These are phyloP conservation scores for Sphaerophoria rueppellii DNA, from an alignment of 2,888 invertebrate species.

Conservation along the genomic window DNA sequence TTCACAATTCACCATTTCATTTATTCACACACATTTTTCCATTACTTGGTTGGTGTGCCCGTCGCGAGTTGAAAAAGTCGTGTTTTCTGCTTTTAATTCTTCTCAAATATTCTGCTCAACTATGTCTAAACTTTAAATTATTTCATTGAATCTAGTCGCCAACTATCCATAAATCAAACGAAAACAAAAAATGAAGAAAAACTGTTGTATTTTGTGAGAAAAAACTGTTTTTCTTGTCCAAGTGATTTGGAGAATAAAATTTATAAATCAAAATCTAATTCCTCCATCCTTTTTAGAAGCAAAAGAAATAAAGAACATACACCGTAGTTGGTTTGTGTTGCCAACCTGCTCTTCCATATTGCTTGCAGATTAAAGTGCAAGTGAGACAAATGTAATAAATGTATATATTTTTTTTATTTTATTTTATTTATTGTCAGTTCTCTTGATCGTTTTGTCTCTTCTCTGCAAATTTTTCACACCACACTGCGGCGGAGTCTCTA, in stretches of 20 bases:
- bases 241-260: constrained; percentile 51
- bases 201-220: constrained; percentile 61
- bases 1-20: too few relatives aligned
- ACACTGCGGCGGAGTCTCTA: constrained; percentile 60
- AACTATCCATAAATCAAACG: constrained; percentile 48
- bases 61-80: constrained; percentile 67
- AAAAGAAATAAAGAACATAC: constrained; percentile 67
- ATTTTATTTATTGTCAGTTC: constrained; percentile 58
- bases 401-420: constrained; percentile 8
- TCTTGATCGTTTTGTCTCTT: constrained; percentile 57
- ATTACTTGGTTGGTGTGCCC: constrained; percentile 60
- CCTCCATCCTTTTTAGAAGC: constrained; percentile 64
- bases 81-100: constrained; percentile 61
- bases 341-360: constrained; percentile 48
- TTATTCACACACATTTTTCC: constrained; percentile 63
- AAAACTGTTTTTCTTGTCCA: constrained; percentile 39
- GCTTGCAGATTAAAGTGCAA: constrained; percentile 35
- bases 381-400: constrained; percentile 52
- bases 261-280: constrained; percentile 17
- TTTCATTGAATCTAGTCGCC: constrained; percentile 64
- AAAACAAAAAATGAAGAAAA: constrained; percentile 54
- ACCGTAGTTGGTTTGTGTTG: constrained; percentile 25
- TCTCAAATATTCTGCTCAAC: constrained; percentile 48
- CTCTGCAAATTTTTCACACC: constrained; percentile 67
- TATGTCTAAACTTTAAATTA: constrained; percentile 58